Base-by-base conservation (phyloP, 1,140 invertebrate species). In the Bombus pyrosoma region DNA sequence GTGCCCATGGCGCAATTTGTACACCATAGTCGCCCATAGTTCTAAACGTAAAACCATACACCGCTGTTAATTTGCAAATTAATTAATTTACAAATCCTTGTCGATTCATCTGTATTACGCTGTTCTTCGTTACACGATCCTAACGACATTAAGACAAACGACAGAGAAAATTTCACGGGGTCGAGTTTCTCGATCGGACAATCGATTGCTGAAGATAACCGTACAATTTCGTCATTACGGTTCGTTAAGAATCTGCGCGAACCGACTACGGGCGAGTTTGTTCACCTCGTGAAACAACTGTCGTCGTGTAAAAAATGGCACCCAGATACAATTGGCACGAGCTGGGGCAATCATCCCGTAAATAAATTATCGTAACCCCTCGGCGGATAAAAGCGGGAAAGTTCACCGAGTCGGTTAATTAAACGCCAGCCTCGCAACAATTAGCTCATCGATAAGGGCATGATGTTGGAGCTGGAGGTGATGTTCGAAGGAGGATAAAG, bases 371-470 rank as follows among this genome's bases (percentile, higher is more conserved):
- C 74, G 47, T 37, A 43, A 83, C 28, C 12, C 57, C 6, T 1
- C 34, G n/a, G 22, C 1, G 22, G 64, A 78, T 78, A 78, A 71
- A 71, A 28, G 15, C 25, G 34, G 9, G 34, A 68, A 25, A 57
- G 53, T 62, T 72, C 47, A 47, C 13, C 72, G 18, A n/a, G n/a
- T 73, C 25, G n/a, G 28, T 83, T 83, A 83, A 83, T 83, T 83
- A 77, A 83, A 83, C 62, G 57, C 8, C 12, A 34, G 18, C 9
- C 39, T 34, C 5, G 37, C 43, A 12, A 77, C 34, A 77, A 83
- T 76, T 77, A 34, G 68, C 59, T 39, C 25, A 75, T 66, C 81
- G 81, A 82, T 82, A 82, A 43, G 18, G 12, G 1, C 39, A 32
- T 9, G 39, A 69, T 18, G 18, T 22, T 15, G 13, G 15, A 15